Evolutionary conservation across 1,140 invertebrate genomes (phyloP).

Genomic region (Phortica variegata): DNA sequence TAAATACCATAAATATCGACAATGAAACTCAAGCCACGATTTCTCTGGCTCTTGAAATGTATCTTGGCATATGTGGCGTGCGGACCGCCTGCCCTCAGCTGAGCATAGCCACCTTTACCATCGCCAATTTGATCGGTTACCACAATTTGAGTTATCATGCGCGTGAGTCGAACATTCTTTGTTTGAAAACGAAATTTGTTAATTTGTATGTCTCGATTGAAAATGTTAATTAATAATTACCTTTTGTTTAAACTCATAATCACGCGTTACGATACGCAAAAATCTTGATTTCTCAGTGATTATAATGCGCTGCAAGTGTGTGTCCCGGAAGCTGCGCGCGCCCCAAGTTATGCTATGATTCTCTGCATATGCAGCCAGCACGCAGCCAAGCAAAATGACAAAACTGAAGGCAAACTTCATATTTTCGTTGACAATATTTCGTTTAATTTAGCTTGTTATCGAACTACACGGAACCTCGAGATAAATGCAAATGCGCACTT

Average conservation of each 20-base stretch:
- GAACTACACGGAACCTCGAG: too few relatives aligned
- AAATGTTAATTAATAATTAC: constrained; percentile 8
- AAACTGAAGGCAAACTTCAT: constrained; percentile 25
- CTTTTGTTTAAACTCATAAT: constrained; percentile 27
- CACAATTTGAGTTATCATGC: constrained; percentile 58
- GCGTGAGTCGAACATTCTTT: constrained; percentile 13
- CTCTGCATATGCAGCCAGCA: constrained; percentile 6
- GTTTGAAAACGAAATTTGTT: neutral
- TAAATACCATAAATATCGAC: constrained; percentile 58
- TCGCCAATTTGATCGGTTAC: constrained; percentile 60
- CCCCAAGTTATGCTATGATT: constrained; percentile 48
- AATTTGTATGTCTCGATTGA: neutral
- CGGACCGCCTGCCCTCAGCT: constrained; percentile 55
- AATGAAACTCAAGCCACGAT: constrained; percentile 60
- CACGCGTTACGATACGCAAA: constrained; percentile 45
- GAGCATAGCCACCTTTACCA: constrained; percentile 60
- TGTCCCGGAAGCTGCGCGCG: constrained; percentile 32
- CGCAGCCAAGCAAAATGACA: constrained; percentile 3
- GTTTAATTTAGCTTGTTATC: too few relatives aligned
- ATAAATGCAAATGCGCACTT: too few relatives aligned
- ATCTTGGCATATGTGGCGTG: constrained; percentile 55
- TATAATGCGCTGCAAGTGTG: constrained; percentile 44
- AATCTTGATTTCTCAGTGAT: constrained; percentile 52
- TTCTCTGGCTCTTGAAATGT: constrained; percentile 60
- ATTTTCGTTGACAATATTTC: too few relatives aligned